Percentiles rank a stretch among this genome's conserved stretches.
phyloP scores from a whole-genome alignment of 2,113 vertebrate genomes.

The Gavialis gangeticus region DNA sequence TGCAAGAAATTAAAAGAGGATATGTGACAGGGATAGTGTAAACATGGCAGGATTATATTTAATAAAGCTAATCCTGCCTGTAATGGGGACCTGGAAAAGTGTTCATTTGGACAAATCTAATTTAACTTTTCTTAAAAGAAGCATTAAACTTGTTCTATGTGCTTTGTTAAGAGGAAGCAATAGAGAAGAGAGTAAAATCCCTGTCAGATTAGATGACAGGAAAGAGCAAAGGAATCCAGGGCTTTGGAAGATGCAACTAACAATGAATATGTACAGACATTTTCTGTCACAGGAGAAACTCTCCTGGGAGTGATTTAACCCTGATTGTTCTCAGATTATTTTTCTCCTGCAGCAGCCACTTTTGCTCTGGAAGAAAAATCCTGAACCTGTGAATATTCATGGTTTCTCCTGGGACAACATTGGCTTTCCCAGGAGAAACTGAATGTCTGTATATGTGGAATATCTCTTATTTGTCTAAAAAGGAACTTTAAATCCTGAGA shows the following conservation, averaged over 20 bases:
- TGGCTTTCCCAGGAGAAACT: no score
- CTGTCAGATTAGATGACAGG: not conserved
- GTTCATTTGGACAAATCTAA: constrained; percentile 56
- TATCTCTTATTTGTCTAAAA: not conserved
- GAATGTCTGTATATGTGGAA: not conserved
- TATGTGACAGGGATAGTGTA: constrained; percentile 52
- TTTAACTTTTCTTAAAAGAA: constrained; percentile 46
- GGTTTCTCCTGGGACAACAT: no score
- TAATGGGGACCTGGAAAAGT: constrained; percentile 31
- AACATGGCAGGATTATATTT: constrained; percentile 55
- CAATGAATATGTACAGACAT: not conserved
- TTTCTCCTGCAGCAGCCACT: no score
- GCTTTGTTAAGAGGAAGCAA: not conserved
- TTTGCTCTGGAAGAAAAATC: no score
- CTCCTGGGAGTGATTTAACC: no score
- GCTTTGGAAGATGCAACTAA: not conserved
- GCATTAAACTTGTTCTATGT: not conserved
- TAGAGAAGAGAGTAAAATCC: not conserved
- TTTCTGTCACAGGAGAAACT: no score
- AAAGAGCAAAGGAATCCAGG: not conserved
- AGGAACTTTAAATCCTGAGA: not conserved
- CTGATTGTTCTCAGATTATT: no score
- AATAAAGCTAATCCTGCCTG: constrained; percentile 64
- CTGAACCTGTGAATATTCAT: no score
- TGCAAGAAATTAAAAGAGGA: constrained; percentile 63